Percentiles rank a stretch among this genome's conserved stretches.
phyloP scores from a whole-genome alignment of 2,113 vertebrate genomes.

The Hassar affinis region DNA sequence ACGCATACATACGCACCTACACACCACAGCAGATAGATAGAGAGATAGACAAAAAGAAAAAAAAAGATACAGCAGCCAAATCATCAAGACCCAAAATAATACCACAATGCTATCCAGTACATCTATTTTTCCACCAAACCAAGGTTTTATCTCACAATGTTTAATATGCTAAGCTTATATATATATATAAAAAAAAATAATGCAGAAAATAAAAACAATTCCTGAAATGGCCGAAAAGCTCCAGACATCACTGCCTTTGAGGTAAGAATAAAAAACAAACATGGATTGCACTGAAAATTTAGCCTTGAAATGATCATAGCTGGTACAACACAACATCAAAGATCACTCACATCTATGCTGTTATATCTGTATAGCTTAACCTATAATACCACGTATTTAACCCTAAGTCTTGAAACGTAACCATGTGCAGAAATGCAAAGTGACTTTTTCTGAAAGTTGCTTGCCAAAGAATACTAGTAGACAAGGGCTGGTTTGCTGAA shows the following conservation, averaged over 20 bases:
- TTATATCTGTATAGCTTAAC: not conserved
- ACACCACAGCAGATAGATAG: constrained; percentile 60
- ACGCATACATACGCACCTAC: constrained; percentile 52
- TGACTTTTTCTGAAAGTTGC: not conserved
- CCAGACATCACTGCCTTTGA: constrained; percentile 33
- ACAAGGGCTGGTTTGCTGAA: not conserved
- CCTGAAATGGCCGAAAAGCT: not conserved
- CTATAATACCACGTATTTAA: not conserved
- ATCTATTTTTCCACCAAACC: constrained; percentile 6
- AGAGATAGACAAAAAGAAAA: constrained; percentile 48
- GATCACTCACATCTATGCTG: not conserved
- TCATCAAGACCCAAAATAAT: constrained; percentile 63
- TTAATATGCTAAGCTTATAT: not conserved
- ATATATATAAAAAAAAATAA: too few species aligned
- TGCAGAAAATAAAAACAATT: not conserved
- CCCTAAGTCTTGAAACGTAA: not conserved
- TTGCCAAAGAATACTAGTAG: not conserved
- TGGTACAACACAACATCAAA: constrained; percentile 23
- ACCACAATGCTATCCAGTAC: constrained; percentile 31
- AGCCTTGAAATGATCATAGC: not conserved
- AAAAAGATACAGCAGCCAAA: constrained; percentile 48
- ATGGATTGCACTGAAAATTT: constrained; percentile 23
- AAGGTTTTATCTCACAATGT: constrained; percentile 18
- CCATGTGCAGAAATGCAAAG: constrained; percentile 8
- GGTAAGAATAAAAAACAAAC: constrained; percentile 21